Percentiles rank a stretch among this genome's conserved stretches.
These are phyloP conservation scores for Corticium candelabrum DNA, from an alignment of 37 sponge, comb jelly and placozoan genomes.

Conservation along the genomic window DNA sequence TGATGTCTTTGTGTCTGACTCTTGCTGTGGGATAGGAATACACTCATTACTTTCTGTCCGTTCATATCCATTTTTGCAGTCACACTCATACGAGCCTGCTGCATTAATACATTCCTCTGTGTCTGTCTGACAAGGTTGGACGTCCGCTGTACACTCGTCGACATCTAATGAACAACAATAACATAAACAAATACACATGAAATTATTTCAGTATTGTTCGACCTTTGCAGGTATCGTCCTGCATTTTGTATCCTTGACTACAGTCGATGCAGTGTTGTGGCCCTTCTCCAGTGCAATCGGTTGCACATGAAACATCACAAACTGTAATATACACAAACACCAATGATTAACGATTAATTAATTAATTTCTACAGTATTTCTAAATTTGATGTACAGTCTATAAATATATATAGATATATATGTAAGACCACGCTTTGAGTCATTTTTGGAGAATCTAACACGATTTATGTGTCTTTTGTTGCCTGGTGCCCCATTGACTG, in stretches of 20 bases:
- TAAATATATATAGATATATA: no score
- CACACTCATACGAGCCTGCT: conserved; percentile 52
- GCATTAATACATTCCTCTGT: conserved; percentile 49
- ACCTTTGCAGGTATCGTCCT: neutral
- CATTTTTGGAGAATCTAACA: no score
- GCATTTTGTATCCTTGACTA: neutral
- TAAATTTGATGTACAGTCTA: no score
- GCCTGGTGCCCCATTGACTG: no score
- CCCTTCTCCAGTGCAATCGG: neutral
- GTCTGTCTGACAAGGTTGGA: conserved; percentile 34
- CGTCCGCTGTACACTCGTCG: conserved; percentile 32
- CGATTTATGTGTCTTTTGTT: no score
- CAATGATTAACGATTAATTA: neutral
- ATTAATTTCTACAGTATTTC: no score
- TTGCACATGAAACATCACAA: neutral
- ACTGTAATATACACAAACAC: neutral
- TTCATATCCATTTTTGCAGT: conserved; percentile 55
- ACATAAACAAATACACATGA: no score
- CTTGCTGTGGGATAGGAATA: neutral
- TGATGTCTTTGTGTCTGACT: neutral
- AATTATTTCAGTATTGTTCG: no score
- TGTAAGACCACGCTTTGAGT: no score
- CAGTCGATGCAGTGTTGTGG: neutral
- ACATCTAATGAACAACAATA: conserved; percentile 25
- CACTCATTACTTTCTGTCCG: conserved; percentile 17